Percentiles rank a stretch among this genome's conserved stretches.
Conservation (phyloP, 2,113 vertebrate species). For the Stictonetta naevosa region DNA sequence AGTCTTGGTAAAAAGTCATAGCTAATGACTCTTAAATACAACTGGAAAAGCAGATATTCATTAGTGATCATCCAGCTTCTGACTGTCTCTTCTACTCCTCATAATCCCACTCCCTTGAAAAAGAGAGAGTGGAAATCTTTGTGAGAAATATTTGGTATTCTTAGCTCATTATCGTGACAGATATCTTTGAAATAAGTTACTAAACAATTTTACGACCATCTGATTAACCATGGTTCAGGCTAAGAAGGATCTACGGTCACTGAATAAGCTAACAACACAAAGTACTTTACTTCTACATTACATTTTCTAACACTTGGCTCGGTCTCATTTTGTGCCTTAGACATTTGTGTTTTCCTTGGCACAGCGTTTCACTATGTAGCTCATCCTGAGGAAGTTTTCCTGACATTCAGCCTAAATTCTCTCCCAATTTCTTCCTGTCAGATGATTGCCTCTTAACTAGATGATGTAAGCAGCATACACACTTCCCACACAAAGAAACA, state of each 20-base stretch:
- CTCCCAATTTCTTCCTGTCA: conserved; percentile 32
- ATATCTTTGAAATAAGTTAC: neutral
- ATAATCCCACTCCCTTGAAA: neutral
- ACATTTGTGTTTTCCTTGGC: conserved; percentile 10
- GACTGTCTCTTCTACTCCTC: neutral
- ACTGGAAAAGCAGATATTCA: neutral
- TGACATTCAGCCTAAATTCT: conserved; percentile 20
- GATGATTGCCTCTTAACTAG: neutral
- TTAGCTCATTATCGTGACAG: fast-evolving
- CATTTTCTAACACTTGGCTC: neutral
- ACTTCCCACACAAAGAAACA: neutral
- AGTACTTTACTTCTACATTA: neutral
- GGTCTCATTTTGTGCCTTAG: neutral
- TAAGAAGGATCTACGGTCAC: neutral
- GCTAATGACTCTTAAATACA: neutral
- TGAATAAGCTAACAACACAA: neutral
- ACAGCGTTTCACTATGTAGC: neutral
- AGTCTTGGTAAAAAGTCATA: neutral
- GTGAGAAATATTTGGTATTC: neutral
- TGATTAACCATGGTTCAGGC: neutral
- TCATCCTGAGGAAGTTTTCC: neutral
- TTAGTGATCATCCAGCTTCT: neutral
- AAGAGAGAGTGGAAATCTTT: neutral
- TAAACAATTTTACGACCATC: neutral
- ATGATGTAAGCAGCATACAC: neutral